These are phyloP conservation scores for Polylopha cassiicola DNA, from an alignment of 2,888 invertebrate species.

Conservation along the genomic window DNA sequence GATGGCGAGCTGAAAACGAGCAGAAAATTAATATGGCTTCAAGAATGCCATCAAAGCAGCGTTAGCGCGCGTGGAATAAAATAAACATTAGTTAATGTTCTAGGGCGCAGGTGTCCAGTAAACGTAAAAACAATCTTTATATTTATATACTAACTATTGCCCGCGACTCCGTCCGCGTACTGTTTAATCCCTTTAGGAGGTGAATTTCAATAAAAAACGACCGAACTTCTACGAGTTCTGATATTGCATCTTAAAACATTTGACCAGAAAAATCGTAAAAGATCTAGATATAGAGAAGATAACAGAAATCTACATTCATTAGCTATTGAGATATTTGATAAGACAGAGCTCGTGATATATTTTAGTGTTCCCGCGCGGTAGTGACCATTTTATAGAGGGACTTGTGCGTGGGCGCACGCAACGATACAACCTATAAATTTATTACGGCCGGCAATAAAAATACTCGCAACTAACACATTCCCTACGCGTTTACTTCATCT, in stretches of 20 bases:
- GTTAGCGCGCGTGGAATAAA: constrained; percentile 26
- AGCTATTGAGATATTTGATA: constrained; percentile 27
- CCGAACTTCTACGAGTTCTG: no score
- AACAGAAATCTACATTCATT: not conserved
- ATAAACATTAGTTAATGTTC: not conserved
- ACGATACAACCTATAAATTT: constrained; percentile 65
- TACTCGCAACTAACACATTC: constrained; percentile 65
- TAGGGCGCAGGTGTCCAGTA: not conserved
- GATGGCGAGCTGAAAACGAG: constrained; percentile 52
- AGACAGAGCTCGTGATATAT: constrained; percentile 45
- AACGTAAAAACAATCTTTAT: no score
- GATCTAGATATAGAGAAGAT: no score
- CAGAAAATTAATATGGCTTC: constrained; percentile 63
- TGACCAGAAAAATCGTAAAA: no score
- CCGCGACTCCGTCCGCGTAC: no score
- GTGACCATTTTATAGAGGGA: constrained; percentile 55
- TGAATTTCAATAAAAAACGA: no score
- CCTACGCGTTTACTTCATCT: constrained; percentile 72
- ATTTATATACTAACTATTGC: no score
- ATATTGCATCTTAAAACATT: no score
- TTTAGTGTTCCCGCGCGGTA: constrained; percentile 44
- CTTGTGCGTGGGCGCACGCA: constrained; percentile 60
- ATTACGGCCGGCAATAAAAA: constrained; percentile 67
- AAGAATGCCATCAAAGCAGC: constrained; percentile 52
- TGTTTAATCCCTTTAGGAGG: no score